Evolutionary conservation across 2,888 invertebrate genomes (phyloP), one percentile per base, ranked within the genome.

Genomic region (Agriopis aurantiaria): DNA sequence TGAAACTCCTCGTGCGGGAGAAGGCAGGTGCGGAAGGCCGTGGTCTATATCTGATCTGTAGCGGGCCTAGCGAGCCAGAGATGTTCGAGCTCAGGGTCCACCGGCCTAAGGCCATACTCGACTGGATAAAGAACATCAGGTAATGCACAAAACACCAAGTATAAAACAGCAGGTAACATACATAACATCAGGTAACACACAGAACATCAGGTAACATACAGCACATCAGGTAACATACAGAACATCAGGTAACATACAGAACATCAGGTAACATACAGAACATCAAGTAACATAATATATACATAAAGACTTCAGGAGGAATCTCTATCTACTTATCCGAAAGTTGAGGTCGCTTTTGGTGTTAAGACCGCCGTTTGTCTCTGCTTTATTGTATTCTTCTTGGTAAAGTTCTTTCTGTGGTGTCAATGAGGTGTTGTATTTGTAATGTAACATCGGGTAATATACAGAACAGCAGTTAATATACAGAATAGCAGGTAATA

Each of bases 11-110:
- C 68, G 98, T 99, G 8, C 95, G 99, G 17, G 99, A 99, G 90
- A 99, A 99, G 87, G 98, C 99, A 0, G 98, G 98, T 65, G 97
- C 97, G 67, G 98, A 98, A 83, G 96, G 97, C n/a, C 95, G 97
- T 5, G 98, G 98, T 0, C 96, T 99, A 82, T 99, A 99, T 92
- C 96, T 99, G 66, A 98, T 99, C 80, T 98, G 98, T 76, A 98
- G 98, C 78, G 98, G 98, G 84, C 98, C 98, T 7, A 95, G 96
- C 6, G 97, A 97, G 85, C 99, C 99, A 0, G 99, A 99, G 94
- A 99, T 99, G 99, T 99, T 99, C 87, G 99, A 99, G 87, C 93
- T 99, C 64, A 96, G 98, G 84, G 96, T 97, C 41, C 97, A 98
- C 82, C 96, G 97, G 75, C 98, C 98, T 45, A 98, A 98, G 88